Evolutionary conservation across 2,113 vertebrate species (phyloP), one percentile per base, ranked within the genome.

Genomic region (Etheostoma spectabile): DNA sequence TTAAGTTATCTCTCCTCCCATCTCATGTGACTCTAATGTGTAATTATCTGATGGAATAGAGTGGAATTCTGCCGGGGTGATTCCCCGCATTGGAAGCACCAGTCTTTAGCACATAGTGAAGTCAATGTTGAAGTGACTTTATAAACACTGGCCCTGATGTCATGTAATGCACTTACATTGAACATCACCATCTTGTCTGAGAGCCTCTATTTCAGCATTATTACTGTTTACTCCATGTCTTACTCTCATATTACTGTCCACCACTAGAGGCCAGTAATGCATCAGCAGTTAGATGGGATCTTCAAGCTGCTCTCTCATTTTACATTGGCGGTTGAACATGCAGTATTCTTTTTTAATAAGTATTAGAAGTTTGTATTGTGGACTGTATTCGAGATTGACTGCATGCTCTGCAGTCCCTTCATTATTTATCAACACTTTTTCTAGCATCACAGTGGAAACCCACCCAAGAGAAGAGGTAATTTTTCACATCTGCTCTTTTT

Each of bases 221-320:
- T 35, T 66, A 35, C 88, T 73, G 80, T 84, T 87, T 84, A 33
- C 73, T 74, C 78, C 59, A 30, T 71, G 61, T 53, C 68, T 79
- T 76, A 65, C 45, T 13, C 77, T 56, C 19, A 19, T 69, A 42
- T 52, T 14, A 42, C 13, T 0, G 0, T 21, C 59, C 3, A 51
- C 91, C 93, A 88, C 92, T 87, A 94, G 93, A 93, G 92, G 92
- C 86, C 93, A 93, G 90, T 93, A 77, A 91, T 86, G 79, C 79
- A 87, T 67, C 80, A 87, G 61, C 63, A 80, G 83, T 80, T 55
- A 38, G 6, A 59, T 18, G n/a, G 18, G 6, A 1, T 24, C 56
- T 22, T 48, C 1, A 48, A 33, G 71, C 27, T 12, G 19, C 33
- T 21, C 7, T 33, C 5, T 33, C 4, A 13, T 30, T 42, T 45